phyloP scores from a whole-genome alignment of 2,113 vertebrate genomes.

The Bubalus kerabau region DNA sequence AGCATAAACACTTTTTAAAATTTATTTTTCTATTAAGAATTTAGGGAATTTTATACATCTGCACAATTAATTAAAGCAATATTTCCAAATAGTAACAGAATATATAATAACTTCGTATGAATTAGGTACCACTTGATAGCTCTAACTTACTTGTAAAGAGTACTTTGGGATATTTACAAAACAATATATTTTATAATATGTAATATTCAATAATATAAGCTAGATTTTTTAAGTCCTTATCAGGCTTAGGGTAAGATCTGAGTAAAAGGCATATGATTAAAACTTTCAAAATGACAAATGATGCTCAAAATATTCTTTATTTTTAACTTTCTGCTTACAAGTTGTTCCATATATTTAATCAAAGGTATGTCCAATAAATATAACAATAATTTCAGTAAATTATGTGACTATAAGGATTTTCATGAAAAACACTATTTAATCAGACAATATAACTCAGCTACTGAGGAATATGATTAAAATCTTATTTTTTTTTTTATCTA shows the following conservation, averaged over 20 bases:
- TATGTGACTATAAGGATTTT: background rate
- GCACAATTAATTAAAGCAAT: background rate
- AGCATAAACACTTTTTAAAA: background rate
- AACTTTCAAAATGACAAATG: background rate
- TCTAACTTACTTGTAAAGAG: background rate
- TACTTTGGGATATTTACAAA: background rate
- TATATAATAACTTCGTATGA: background rate
- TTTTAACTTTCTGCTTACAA: constrained; percentile 1
- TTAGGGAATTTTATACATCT: background rate
- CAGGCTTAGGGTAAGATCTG: background rate
- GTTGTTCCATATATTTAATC: background rate
- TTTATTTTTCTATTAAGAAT: background rate
- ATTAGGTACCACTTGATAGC: background rate
- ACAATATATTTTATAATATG: background rate
- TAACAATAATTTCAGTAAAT: background rate
- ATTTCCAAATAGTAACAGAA: background rate
- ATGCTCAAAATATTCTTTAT: background rate
- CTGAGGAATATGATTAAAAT: background rate
- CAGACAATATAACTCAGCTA: background rate
- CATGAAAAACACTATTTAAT: background rate
- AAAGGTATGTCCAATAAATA: background rate
- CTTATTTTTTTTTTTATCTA: background rate
- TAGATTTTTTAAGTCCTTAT: background rate
- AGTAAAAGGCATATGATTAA: background rate
- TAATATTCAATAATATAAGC: background rate